phyloP scores from a whole-genome alignment of 2,888 invertebrate species.

The Diplolepis rosae region DNA sequence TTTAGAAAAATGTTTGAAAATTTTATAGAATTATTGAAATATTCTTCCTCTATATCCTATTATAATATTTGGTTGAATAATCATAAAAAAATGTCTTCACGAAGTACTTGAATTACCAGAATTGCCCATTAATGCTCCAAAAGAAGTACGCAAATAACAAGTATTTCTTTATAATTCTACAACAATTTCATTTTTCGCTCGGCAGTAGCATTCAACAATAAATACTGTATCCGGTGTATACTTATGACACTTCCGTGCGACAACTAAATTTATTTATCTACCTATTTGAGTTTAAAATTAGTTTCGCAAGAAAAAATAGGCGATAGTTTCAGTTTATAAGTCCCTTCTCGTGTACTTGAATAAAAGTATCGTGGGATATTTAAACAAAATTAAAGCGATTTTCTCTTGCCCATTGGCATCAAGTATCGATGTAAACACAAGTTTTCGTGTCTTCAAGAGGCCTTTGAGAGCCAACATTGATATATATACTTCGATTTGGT shows the following conservation, averaged over 20 bases:
- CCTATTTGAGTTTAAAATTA: conserved; percentile 10
- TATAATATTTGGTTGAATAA: no score
- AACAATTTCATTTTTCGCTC: conserved; percentile 11
- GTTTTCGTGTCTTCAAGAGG: neutral
- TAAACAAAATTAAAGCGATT: neutral
- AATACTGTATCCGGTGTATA: conserved; percentile 27
- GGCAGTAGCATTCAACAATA: conserved; percentile 23
- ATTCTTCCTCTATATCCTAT: no score
- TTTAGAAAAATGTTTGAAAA: no score
- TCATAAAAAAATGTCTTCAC: neutral
- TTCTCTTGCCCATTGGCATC: neutral
- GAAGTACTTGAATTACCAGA: neutral
- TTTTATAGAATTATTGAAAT: no score
- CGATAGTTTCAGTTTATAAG: neutral
- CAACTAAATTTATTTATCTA: conserved; percentile 4
- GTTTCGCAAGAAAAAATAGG: neutral
- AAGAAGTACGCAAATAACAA: neutral
- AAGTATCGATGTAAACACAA: conserved; percentile 7
- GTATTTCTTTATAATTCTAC: neutral
- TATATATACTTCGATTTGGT: neutral
- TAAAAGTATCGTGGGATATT: neutral
- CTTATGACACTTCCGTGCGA: conserved; percentile 5
- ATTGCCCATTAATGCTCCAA: neutral
- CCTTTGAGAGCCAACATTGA: neutral
- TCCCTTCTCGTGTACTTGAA: neutral